These are phyloP conservation scores for Hirtodrosophila confusa DNA, from an alignment of 2,888 invertebrate species.

Conservation along the genomic window DNA sequence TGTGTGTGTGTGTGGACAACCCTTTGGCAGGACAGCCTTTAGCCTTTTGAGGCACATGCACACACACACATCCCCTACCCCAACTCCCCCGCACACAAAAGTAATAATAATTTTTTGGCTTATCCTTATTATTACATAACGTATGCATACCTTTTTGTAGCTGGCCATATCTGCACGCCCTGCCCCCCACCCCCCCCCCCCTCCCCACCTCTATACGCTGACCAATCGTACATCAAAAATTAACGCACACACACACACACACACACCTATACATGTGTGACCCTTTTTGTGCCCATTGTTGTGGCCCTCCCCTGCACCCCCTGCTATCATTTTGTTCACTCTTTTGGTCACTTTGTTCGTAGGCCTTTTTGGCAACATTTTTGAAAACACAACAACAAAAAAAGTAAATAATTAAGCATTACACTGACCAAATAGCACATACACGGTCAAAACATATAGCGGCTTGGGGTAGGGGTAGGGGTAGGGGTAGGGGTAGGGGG, in stretches of 20 bases:
- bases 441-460: constrained; percentile 11
- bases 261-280: constrained; percentile 53
- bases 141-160: constrained; percentile 77
- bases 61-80: not conserved
- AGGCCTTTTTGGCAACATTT: constrained; percentile 55
- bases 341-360: constrained; percentile 70
- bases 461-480: not conserved
- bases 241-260: constrained; percentile 65
- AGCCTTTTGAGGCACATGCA: not conserved
- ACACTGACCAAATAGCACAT: constrained; percentile 76
- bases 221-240: constrained; percentile 81
- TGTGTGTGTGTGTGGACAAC: constrained; percentile 38
- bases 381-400: constrained; percentile 41
- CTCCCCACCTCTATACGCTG: constrained; percentile 19
- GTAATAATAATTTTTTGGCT: constrained; percentile 82
- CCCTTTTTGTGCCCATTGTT: constrained; percentile 67
- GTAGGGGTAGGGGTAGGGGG: not conserved
- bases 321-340: constrained; percentile 28
- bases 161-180: constrained; percentile 3
- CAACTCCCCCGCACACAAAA: constrained; percentile 46
- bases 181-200: too few relatives aligned
- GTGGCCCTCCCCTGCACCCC: not conserved
- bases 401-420: constrained; percentile 80
- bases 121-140: constrained; percentile 82
- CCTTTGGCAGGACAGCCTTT: constrained; percentile 33